Evolutionary conservation across 1,140 invertebrate species (phyloP).

Genomic region (Calephelis nemesis): DNA sequence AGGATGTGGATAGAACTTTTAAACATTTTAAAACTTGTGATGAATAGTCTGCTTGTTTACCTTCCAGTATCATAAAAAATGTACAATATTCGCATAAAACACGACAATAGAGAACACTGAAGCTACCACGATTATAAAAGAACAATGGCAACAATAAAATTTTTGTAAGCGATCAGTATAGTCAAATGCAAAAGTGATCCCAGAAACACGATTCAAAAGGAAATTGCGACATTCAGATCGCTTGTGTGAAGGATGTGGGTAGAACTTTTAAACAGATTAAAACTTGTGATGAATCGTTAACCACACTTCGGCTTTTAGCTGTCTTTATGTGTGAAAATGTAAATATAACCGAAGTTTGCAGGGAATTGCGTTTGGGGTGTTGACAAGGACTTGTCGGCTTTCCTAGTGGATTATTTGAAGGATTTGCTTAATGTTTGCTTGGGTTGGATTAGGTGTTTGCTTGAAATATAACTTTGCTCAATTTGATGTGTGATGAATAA

Average conservation of each 20-base stretch:
- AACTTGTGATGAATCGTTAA: slow-evolving; percentile 53
- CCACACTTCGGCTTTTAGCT: slow-evolving; percentile 50
- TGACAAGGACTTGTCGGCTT: slow-evolving; percentile 56
- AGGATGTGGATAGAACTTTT: slow-evolving; percentile 21
- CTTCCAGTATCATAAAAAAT: too few relatives aligned
- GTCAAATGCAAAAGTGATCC: not conserved
- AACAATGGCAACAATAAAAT: too few relatives aligned
- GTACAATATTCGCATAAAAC: too few relatives aligned
- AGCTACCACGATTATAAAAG: too few relatives aligned
- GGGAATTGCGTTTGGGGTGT: slow-evolving; percentile 56
- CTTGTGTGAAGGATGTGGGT: slow-evolving; percentile 14
- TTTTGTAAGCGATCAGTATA: too few relatives aligned
- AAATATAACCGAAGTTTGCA: slow-evolving; percentile 50
- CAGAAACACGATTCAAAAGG: not conserved
- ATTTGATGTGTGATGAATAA: not conserved
- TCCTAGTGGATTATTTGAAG: slow-evolving; percentile 62
- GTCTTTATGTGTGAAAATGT: slow-evolving; percentile 72
- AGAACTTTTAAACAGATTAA: slow-evolving; percentile 28
- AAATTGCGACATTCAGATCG: slow-evolving; percentile 2
- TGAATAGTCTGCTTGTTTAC: too few relatives aligned
- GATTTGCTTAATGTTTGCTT: slow-evolving; percentile 68
- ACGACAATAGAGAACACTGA: too few relatives aligned
- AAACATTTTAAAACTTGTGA: slow-evolving; percentile 29
- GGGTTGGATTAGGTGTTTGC: slow-evolving; percentile 48
- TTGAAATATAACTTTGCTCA: slow-evolving; percentile 25